Conservation (phyloP, 2,113 vertebrate genomes). For the Chionodraco myersi region DNA sequence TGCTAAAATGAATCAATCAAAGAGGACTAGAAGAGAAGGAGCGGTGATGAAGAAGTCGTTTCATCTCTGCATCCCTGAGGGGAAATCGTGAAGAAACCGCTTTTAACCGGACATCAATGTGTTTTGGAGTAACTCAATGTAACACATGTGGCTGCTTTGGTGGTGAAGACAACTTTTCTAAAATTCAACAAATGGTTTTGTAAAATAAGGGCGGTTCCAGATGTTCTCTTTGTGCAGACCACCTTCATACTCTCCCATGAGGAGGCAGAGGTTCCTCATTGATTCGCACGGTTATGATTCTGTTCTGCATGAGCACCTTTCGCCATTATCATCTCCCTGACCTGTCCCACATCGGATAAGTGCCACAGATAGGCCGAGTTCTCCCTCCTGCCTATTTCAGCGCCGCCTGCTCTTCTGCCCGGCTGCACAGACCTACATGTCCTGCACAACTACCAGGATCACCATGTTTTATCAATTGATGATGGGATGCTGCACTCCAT, state of each 20-base stretch:
- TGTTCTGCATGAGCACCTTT: constrained; percentile 72
- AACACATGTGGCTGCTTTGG: constrained; percentile 32
- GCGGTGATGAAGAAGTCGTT: constrained; percentile 49
- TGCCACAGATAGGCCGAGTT: constrained; percentile 61
- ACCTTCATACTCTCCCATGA: constrained; percentile 24
- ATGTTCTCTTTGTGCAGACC: constrained; percentile 2
- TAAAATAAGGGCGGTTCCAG: constrained; percentile 15
- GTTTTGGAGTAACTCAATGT: constrained; percentile 33
- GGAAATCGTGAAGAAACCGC: constrained; percentile 50
- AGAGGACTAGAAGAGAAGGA: constrained; percentile 16
- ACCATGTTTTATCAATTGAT: constrained; percentile 44
- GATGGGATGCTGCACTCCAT: constrained; percentile 19
- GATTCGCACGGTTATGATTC: constrained; percentile 59
- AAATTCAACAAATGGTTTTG: constrained; percentile 8
- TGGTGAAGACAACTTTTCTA: constrained; percentile 14
- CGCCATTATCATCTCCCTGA: constrained; percentile 60
- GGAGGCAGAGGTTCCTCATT: constrained; percentile 33
- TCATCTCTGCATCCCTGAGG: constrained; percentile 56
- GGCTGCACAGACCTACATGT: constrained; percentile 61
- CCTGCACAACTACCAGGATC: constrained; percentile 19
- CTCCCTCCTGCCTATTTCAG: constrained; percentile 52
- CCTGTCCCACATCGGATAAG: constrained; percentile 71
- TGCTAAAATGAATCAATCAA: constrained; percentile 28
- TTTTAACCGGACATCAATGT: constrained; percentile 48
- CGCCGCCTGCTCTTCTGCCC: constrained; percentile 37